Base-by-base conservation (phyloP, 2,888 invertebrate species). In the Eupithecia tripunctaria region DNA sequence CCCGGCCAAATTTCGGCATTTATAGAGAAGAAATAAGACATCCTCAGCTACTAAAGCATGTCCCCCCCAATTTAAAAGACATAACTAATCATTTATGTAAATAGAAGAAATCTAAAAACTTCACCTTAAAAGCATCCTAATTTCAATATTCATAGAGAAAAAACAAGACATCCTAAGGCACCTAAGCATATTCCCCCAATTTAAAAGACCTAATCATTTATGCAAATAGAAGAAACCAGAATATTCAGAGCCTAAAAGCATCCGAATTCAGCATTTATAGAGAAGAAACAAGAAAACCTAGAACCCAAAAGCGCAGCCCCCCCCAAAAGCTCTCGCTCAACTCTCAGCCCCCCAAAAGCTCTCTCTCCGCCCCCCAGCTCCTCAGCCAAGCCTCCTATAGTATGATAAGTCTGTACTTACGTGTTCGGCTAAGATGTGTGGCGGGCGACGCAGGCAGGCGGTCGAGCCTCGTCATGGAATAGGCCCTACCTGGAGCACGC, bases 391-490 rank as follows among this genome's bases (percentile, higher is more conserved):
- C 76, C 69, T 70, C 60, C 68, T 67, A 74, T 47, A 8, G 47
- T 51, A 51, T 51, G 8, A 36, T 66, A 71, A 68, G 66, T 73
- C 25, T 75, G 69, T 70, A 68, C 91, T 90, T 89, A 91, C 91
- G 91, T 75, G 86, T 88, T 86, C 91, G 85, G 89, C 88, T 88
- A 85, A 91, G 90, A 77, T 92, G 91, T 86, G 89, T 84, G 76
- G 89, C 88, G 7, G 91, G 91, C 77, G 90, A 82, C 80, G 84
- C 86, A 59, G 89, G 89, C 77, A 93, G 85, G 38, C 86, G 85
- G 96, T 98, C 98, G 95, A 98, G 96, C 84, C 98, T 97, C 88
- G 98, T 97, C 98, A 98, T 98, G 91, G 98, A 98, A 95, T 97
- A 97, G 88, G 98, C 98, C 96, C 98, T 98, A 94, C 94, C 94